Base-by-base conservation (phyloP, 2,797 vertebrate genomes). In the Arctocebus calabarensis region DNA sequence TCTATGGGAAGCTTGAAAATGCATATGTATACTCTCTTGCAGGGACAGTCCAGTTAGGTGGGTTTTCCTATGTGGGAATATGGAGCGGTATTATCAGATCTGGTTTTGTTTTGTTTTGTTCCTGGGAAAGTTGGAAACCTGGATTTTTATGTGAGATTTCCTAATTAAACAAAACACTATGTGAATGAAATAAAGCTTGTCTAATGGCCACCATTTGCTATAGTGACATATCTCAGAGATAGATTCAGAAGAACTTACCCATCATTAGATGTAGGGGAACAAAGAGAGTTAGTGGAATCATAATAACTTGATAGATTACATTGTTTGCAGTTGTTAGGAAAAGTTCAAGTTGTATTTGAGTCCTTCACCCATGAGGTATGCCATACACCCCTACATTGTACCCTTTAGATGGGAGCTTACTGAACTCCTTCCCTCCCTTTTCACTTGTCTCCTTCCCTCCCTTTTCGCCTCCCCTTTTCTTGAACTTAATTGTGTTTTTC, bases 91-190 rank as follows among this genome's bases (percentile, higher is more conserved):
- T 78, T 66, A 62, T 79, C 25, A 55, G n/a, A 43, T 57, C n/a
- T 29, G 11, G 29, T 25, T 73, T 34, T 19, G 34, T 32, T 57
- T n/a, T 14, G 25, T 37, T 37, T 71, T 70, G 27, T 62, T 48
- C 55, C 17, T 12, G 64, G 27, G 71, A 27, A 95, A 29, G 55
- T 43, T 90, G 59, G 23, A 86, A 89, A 79, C 59, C 71, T 95
- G 66, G 10, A 59, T 88, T 79, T 86, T 71, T 23, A 43, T 45
- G 10, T 84, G 66, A 59, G 34, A 55, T 94, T 95, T 94, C 73
- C 79, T 48, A 85, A 70, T 81, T 45, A 64, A 92, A 34, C 48
- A 61, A 27, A 59, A 62, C 45, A 14, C 7, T 2, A 0, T 45
- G 43, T 59, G 27, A 91, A 45, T 20, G 55, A 84, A 87, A 70